These are phyloP conservation scores for Parotia lawesii DNA, from an alignment of 2,113 vertebrate genomes.

Conservation along the genomic window DNA sequence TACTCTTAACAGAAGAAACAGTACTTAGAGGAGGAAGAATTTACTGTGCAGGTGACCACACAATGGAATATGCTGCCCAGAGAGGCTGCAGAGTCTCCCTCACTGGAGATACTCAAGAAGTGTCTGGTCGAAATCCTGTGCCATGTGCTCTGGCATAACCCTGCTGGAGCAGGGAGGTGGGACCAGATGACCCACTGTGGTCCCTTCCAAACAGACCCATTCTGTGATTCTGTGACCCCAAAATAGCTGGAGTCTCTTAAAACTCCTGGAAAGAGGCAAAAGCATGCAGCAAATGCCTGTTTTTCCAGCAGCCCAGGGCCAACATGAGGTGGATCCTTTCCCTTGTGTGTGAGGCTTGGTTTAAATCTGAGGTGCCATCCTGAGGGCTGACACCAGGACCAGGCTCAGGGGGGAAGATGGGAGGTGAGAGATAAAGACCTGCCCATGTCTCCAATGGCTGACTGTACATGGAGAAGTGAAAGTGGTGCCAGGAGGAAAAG, in stretches of 20 bases:
- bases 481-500: not conserved
- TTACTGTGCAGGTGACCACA: not conserved
- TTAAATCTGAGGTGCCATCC: not conserved
- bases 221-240: not conserved
- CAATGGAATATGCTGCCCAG: not conserved
- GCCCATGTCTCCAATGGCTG: not conserved
- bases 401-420: not conserved
- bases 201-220: not conserved
- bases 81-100: not conserved
- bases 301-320: not conserved
- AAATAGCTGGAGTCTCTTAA: not conserved
- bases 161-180: not conserved
- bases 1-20: not conserved
- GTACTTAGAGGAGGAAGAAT: not conserved
- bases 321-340: not conserved
- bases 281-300: accelerated
- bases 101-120: not conserved
- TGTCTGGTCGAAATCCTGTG: not conserved
- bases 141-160: not conserved
- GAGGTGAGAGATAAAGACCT: not conserved
- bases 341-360: not conserved
- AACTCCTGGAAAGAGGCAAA: accelerated
- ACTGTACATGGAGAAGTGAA: not conserved
- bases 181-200: not conserved
- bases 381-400: not conserved